Evolutionary conservation across 1,140 invertebrate genomes (phyloP).

Genomic region (Penaeus indicus): DNA sequence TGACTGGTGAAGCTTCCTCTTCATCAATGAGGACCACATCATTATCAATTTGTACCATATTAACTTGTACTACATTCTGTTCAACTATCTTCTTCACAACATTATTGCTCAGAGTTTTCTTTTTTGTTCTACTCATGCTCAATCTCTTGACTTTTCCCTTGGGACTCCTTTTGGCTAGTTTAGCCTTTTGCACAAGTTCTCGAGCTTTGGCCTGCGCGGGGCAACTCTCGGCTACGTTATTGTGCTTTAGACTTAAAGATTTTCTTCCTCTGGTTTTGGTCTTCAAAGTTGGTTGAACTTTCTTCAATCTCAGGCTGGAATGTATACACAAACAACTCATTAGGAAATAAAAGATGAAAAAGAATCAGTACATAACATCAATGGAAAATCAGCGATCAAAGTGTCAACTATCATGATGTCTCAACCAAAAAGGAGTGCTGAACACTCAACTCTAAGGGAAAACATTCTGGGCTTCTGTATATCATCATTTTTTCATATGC

Average conservation of each 20-base stretch:
- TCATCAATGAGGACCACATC: neutral
- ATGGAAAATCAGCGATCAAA: conserved; percentile 44
- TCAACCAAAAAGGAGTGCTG: conserved; percentile 1
- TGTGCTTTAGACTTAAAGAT: conserved; percentile 17
- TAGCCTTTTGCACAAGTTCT: too few relatives aligned
- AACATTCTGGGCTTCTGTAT: conserved; percentile 36
- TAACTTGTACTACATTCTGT: neutral
- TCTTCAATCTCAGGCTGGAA: conserved; percentile 49
- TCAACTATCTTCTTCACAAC: neutral
- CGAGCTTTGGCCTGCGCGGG: too few relatives aligned
- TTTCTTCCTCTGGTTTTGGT: neutral
- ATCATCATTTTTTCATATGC: neutral
- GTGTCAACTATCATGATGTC: conserved; percentile 44
- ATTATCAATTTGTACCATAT: conserved; percentile 5
- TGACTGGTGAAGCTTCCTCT: too few relatives aligned
- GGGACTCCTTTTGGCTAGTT: too few relatives aligned
- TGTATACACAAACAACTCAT: neutral
- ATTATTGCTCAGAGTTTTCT: neutral
- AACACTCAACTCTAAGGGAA: conserved; percentile 23
- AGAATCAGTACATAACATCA: neutral
- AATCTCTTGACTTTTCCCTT: neutral
- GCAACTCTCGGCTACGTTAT: neutral
- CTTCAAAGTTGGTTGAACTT: neutral
- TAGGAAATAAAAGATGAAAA: neutral
- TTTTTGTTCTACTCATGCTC: neutral